Evolutionary conservation across 1,140 invertebrate species (phyloP).

Genomic region (Drosophila punjabiensis): DNA sequence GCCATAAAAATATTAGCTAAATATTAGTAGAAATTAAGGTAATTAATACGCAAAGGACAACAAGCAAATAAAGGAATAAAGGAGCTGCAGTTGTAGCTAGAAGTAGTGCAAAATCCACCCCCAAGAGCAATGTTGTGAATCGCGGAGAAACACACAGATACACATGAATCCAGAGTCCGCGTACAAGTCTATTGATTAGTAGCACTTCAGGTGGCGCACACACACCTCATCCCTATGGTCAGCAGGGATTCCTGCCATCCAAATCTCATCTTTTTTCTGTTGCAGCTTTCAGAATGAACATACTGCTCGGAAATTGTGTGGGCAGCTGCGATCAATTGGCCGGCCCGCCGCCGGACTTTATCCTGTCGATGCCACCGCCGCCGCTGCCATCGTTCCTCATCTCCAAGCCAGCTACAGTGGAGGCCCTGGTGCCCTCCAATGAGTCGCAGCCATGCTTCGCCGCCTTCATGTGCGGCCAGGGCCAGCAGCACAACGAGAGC

Average conservation of each 20-base stretch:
- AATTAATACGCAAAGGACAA: too few relatives aligned
- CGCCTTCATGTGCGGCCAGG: constrained; percentile 86
- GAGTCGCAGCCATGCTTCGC: constrained; percentile 87
- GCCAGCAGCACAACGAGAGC: constrained; percentile 85
- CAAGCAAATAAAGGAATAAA: too few relatives aligned
- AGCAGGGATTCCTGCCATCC: not conserved
- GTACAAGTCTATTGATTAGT: constrained; percentile 18
- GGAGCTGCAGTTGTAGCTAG: not conserved
- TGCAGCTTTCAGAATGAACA: constrained; percentile 49
- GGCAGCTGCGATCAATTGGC: constrained; percentile 89
- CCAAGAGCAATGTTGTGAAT: constrained; percentile 28
- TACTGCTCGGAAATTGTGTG: constrained; percentile 74
- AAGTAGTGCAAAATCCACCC: constrained; percentile 26
- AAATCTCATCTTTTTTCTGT: not conserved
- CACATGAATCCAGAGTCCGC: constrained; percentile 16
- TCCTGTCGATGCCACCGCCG: constrained; percentile 92
- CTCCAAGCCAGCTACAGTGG: constrained; percentile 79
- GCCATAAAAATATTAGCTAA: not conserved
- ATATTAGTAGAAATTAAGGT: not conserved
- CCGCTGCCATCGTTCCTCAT: constrained; percentile 91
- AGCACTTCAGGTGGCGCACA: constrained; percentile 3
- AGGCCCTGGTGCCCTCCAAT: constrained; percentile 85
- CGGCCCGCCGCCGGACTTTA: constrained; percentile 92
- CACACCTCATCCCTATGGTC: not conserved
- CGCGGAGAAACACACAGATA: constrained; percentile 28